Base-by-base conservation (phyloP, 1,140 invertebrate genomes). In the Trissolcus basalis region DNA sequence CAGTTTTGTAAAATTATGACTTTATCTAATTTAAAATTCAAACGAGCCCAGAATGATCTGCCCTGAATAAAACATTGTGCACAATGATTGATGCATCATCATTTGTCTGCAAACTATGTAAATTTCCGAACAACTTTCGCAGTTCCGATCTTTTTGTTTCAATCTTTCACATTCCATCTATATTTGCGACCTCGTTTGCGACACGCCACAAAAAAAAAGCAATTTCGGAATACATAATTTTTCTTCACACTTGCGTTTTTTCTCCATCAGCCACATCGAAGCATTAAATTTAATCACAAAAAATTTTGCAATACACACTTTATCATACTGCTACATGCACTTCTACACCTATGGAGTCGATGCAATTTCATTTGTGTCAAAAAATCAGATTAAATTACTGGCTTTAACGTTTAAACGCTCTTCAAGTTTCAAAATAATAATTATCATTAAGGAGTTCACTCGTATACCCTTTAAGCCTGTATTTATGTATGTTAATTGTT, bases 401-500 rank as follows among this genome's bases (percentile, higher is more conserved):
- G 15, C 36, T 70, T 70, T 0, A 15, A 49, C 43, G 1, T 43
- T 19, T 69, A 54, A 60, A 55, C 27, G 14, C 39, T 61, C 9
- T 60, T 61, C 27, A 47, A 59, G 54, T 11, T 53, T 51, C 35
- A 54, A 60, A 69, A 60, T 69, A 70, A 70, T 76, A 70, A 76
- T 76, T 65, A 76, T 50, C 65, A 47, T 67, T 41, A 61, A 65
- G 68, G 32, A 64, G 36, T 33, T 73, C 50, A 53, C 47, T 67
- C 55, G 16, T 11, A 8, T 9, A 44, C 65, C 69, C 54, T 51
- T 60, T 45, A 43, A 15, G 27, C 16, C 56, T 8, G 13, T 71
- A 71, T 71, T 71, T 74, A 75, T 68, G 61, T 78, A 78, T 75
- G 77, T 71, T 75, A 78, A 75, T 71, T 71, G 56, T 78, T 70